A percentile compares a stretch with the other conserved stretches of the same genome.
Evolutionary conservation across 2,888 invertebrate species (phyloP).

Genomic region (Mamestra brassicae): DNA sequence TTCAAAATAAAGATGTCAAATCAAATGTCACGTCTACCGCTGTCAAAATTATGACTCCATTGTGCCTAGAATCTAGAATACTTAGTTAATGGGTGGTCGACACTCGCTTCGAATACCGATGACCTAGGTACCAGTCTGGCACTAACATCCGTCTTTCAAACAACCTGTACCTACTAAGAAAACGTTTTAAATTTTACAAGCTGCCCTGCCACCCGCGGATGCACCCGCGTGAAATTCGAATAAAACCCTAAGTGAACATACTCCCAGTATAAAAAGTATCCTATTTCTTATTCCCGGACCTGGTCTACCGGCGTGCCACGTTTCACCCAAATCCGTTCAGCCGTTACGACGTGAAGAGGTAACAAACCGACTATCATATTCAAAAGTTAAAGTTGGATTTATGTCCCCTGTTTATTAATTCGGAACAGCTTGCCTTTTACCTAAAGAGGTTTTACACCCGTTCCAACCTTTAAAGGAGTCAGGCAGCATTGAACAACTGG

Average conservation of each 20-base stretch:
- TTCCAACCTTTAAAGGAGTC: constrained; percentile 22
- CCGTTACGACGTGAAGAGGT: too few relatives aligned
- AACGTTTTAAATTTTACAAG: constrained; percentile 7
- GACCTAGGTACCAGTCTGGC: not conserved
- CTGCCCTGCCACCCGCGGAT: too few relatives aligned
- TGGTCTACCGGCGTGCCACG: too few relatives aligned
- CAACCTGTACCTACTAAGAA: not conserved
- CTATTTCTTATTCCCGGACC: too few relatives aligned
- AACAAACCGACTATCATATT: too few relatives aligned
- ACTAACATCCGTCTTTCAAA: not conserved
- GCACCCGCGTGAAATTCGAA: too few relatives aligned
- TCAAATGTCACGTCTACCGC: not conserved
- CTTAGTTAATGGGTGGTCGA: constrained; percentile 14
- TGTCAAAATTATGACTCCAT: constrained; percentile 6
- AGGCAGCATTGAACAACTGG: constrained; percentile 1
- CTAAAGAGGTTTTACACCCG: constrained; percentile 28
- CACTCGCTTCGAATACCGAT: constrained; percentile 1
- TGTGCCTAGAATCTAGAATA: constrained; percentile 5
- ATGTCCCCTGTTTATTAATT: constrained; percentile 27
- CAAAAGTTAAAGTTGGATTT: not conserved
- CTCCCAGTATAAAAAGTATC: too few relatives aligned
- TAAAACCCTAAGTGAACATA: too few relatives aligned
- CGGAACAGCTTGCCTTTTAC: constrained; percentile 16
- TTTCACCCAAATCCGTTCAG: too few relatives aligned
- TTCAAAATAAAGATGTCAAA: not conserved